Evolutionary conservation across 2,888 invertebrate species (phyloP).

Genomic region (Drosophila bunnanda): DNA sequence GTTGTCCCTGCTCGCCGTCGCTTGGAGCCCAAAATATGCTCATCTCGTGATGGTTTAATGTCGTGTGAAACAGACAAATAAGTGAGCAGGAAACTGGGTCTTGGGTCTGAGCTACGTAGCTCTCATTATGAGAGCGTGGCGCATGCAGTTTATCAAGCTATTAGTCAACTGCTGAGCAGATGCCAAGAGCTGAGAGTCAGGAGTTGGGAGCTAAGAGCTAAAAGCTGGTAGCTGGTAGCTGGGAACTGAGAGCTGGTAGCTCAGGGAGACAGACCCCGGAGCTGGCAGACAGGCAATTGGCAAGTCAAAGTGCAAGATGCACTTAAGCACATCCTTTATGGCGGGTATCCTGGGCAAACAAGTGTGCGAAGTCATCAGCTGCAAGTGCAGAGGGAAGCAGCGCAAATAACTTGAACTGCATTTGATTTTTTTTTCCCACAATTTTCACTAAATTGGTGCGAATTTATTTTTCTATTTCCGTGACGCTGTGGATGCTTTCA

Average conservation of each 20-base stretch:
- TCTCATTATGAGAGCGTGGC: conserved; percentile 63
- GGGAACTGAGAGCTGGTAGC: background rate
- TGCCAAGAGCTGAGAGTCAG: background rate
- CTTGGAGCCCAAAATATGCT: conserved; percentile 15
- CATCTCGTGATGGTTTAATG: conserved; percentile 41
- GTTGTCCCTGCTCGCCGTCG: background rate
- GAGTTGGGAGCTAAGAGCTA: background rate
- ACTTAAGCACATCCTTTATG: conserved; percentile 55
- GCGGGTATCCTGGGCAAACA: conserved; percentile 36
- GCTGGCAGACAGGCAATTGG: conserved; percentile 34
- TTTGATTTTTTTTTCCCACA: conserved; percentile 69
- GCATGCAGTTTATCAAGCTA: conserved; percentile 72
- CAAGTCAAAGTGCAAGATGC: conserved; percentile 64
- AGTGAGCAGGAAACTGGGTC: too few relatives aligned
- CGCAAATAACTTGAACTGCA: conserved; percentile 62
- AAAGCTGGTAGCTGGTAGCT: too few relatives aligned
- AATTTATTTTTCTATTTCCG: conserved; percentile 52
- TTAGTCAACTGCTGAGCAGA: conserved; percentile 54
- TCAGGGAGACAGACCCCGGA: too few relatives aligned
- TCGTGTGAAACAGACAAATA: conserved; percentile 34
- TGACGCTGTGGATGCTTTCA: background rate
- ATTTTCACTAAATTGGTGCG: conserved; percentile 51
- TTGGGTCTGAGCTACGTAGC: conserved; percentile 17
- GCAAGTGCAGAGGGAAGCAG: conserved; percentile 12
- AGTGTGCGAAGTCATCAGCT: conserved; percentile 21